Percentiles rank a stretch among this genome's conserved stretches.
Conservation (phyloP, 2,113 vertebrate genomes). For the Ictidomys tridecemlineatus region DNA sequence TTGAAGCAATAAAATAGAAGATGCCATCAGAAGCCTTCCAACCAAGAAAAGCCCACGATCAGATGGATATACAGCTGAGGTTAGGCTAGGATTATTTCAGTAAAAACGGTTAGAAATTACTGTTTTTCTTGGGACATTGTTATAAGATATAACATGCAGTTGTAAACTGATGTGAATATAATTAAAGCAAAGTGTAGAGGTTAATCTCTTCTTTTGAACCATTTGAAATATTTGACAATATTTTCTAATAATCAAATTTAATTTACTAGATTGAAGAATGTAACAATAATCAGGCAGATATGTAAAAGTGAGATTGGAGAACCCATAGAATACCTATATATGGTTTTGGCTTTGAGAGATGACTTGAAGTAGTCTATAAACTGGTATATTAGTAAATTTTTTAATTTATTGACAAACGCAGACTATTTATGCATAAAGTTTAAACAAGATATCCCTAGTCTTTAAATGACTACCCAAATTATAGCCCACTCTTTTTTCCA, state of each 20-base stretch:
- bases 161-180: background rate
- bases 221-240: background rate
- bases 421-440: background rate
- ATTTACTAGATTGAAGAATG: background rate
- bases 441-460: background rate
- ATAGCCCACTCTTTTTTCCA: background rate
- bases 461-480: background rate
- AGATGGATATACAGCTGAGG: too few relatives aligned
- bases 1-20: too few relatives aligned
- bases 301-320: background rate
- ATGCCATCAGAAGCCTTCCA: too few relatives aligned
- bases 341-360: background rate
- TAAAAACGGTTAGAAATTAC: too few relatives aligned
- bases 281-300: background rate
- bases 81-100: too few relatives aligned
- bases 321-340: background rate
- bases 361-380: background rate
- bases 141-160: background rate
- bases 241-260: background rate
- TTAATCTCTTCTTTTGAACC: background rate
- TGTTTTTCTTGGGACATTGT: background rate
- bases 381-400: background rate
- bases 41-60: too few relatives aligned
- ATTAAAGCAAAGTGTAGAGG: background rate
- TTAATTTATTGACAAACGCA: background rate